Base-by-base conservation (phyloP, 2,113 vertebrate genomes). In the Pteruthius melanotis region DNA sequence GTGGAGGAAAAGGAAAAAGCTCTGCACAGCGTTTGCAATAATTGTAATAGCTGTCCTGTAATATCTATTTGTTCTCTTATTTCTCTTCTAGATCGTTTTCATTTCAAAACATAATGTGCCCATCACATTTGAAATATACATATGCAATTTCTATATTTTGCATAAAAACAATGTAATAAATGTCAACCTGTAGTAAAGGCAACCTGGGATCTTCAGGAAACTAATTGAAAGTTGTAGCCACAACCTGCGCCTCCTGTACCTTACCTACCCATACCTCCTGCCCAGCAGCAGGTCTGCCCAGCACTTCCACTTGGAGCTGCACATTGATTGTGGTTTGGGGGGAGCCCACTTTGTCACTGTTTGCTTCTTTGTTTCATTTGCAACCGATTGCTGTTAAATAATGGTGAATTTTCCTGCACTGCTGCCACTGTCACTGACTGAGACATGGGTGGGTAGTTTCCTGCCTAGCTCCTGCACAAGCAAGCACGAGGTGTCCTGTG, bases 21-120 rank as follows among this genome's bases (percentile, higher is more conserved):
- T 91, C 83, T n/a, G 4, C 33, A 66, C 21, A 44, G 70, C 71
- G 33, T 17, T 90, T 87, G 93, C 57, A 77, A 12, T 72, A 94
- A 97, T 83, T 83, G 72, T 76, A 93, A 76, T 26, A 81, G 50
- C 42, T 95, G 39, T 69, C 74, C 66, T 87, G 37, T 63, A 95
- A 64, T 80, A 86, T 53, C 47, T 85, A 83, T 39, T 76, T 82
- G 60, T 44, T 90, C 79, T 83, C 76, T 23, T 90, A 84, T 72
- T 90, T 83, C 49, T 93, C 56, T 49, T 87, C 72, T 49, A 82
- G 65, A 44, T 13, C 6, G n/a, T 68, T 75, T 77, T 91, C 33
- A 86, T 80, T 92, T 66, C 74, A 81, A 92, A 94, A 93, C 20
- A 15, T 60, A 95, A 90, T 22, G 44, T 0, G 0, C 37, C 15